Conservation (phyloP, 2,888 invertebrate species). For the Epiperipatus broadwayi region DNA sequence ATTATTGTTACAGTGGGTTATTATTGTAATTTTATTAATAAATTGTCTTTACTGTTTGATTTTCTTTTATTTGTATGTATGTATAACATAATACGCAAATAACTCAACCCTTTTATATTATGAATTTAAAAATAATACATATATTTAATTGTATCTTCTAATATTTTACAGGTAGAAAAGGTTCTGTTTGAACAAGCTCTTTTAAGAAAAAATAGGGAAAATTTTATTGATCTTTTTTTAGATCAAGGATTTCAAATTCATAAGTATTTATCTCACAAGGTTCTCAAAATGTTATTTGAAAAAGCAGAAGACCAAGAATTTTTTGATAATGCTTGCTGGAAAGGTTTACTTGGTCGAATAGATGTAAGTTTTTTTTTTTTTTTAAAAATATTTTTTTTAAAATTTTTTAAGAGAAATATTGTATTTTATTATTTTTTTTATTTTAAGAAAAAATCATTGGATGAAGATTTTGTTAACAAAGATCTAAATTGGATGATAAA, state of each 20-base stretch:
- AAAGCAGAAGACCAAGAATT: slow-evolving; percentile 25
- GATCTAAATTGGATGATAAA: slow-evolving; percentile 21
- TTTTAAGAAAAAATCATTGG: slow-evolving; percentile 7
- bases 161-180: slow-evolving; percentile 18
- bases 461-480: slow-evolving; percentile 19
- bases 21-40: not conserved
- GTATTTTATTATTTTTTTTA: not conserved
- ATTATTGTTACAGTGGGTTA: too few relatives aligned
- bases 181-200: slow-evolving; percentile 27
- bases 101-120: too few relatives aligned
- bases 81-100: too few relatives aligned
- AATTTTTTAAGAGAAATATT: slow-evolving; percentile 4
- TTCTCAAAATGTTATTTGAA: slow-evolving; percentile 21
- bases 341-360: slow-evolving; percentile 23
- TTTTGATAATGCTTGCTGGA: slow-evolving; percentile 25
- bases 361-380: slow-evolving; percentile 12
- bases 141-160: not conserved
- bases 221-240: slow-evolving; percentile 28
- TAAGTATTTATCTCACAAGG: slow-evolving; percentile 23
- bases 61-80: slow-evolving; percentile 5
- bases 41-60: not conserved
- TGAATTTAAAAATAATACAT: too few relatives aligned
- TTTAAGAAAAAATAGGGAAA: slow-evolving; percentile 25
- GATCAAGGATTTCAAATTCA: slow-evolving; percentile 27
- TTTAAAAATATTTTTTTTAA: not conserved